Conservation (phyloP, 35 echinoderm and acorn worm genomes). For the Ophiothrix spiculata region DNA sequence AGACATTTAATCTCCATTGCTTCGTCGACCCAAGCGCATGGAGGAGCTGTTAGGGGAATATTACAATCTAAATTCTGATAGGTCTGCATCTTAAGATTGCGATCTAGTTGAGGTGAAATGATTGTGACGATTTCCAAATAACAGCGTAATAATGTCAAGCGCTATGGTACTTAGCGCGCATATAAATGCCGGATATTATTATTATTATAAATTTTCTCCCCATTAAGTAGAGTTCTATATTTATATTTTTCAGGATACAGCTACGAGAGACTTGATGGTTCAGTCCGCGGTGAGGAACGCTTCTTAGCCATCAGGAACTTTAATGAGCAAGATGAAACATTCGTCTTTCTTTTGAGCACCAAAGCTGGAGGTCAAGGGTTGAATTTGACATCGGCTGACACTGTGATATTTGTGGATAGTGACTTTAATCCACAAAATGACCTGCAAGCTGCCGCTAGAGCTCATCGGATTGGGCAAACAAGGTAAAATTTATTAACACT, state of each 20-base stretch:
- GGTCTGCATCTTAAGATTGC: too few relatives aligned
- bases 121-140: too few relatives aligned
- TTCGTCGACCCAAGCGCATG: too few relatives aligned
- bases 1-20: too few relatives aligned
- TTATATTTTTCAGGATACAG: slow-evolving; percentile 88
- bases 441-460: slow-evolving; percentile 93
- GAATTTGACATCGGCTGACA: slow-evolving; percentile 89
- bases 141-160: too few relatives aligned
- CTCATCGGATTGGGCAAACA: slow-evolving; percentile 93
- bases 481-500: slow-evolving; percentile 57
- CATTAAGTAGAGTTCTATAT: too few relatives aligned
- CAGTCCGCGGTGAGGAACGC: slow-evolving; percentile 93
- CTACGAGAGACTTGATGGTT: slow-evolving; percentile 92
- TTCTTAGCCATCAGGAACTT: slow-evolving; percentile 86
- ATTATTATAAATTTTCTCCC: too few relatives aligned
- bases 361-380: slow-evolving; percentile 99
- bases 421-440: slow-evolving; percentile 99
- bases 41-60: too few relatives aligned
- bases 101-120: too few relatives aligned
- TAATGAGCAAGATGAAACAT: slow-evolving; percentile 91
- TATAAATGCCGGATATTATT: too few relatives aligned
- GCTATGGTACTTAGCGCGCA: too few relatives aligned
- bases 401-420: slow-evolving; percentile 97
- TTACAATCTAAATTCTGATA: too few relatives aligned
- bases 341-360: slow-evolving; percentile 89